Evolutionary conservation across 2,888 invertebrate genomes (phyloP), one percentile per base, ranked within the genome.

Genomic region (Aelia acuminata): DNA sequence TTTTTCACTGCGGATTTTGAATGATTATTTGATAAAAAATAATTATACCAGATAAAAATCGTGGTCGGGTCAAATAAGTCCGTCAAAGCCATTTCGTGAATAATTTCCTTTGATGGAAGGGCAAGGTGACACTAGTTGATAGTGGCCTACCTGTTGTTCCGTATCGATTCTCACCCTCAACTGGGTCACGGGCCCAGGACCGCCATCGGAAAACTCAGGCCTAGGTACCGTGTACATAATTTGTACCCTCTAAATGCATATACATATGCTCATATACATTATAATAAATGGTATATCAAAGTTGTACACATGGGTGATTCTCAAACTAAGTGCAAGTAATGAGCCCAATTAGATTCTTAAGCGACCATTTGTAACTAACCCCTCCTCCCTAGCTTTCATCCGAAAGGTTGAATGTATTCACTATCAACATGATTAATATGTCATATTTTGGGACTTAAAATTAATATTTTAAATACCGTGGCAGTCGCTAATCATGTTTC

Each of bases 81-180:
- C 10, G 11, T 57, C 11, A 15, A 26, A 11, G 26, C 57, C 13
- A n/a, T 22, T 22, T 26, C 57, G 26, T 31, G 63, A 70, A 70
- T 35, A 35, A 70, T 70, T 70, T 70, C 31, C 31, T 70, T 70
- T 18, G 63, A 70, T 70, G 26, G 31, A 70, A 10, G 7, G 35
- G 7, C 31, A 13, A 70, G 43, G 80, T 80, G 80, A 80, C 80
- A 80, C 80, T 80, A 80, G 80, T 80, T 80, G 80, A 39, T 80
- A 80, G 80, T n/a, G 15, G n/a, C n/a, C 43, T n/a, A 80, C 80
- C 80, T 80, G 80, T 80, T 80, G 80, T n/a, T 43, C 43, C 11
- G n/a, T 80, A 80, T 80, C 80, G 80, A 80, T 80, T 80, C 80
- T 3, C n/a, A 4, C n/a, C 43, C 15, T 80, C 80, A 80, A 80